Base-by-base conservation (phyloP, 2,888 invertebrate genomes). In the Augochlorella aurata region DNA sequence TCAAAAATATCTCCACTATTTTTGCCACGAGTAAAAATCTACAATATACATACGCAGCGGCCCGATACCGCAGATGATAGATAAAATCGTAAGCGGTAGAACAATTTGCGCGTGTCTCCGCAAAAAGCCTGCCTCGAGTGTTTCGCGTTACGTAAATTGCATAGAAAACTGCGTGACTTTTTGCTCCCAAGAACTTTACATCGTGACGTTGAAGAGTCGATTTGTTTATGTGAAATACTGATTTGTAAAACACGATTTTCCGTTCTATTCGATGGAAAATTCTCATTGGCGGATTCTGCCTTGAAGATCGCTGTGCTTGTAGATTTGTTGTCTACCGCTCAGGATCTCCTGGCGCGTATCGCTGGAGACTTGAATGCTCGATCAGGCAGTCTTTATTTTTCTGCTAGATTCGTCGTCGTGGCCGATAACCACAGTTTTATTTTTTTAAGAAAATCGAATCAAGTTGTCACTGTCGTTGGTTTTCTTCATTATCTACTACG, bases 141-240 rank as follows among this genome's bases (percentile, higher is more conserved):
- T 44, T 38, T n/a, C 10, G 18, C 29, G 63, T 63, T 63, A 63
- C 63, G 63, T 63, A 63, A 63, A 63, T 38, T 63, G 44, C n/a
- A n/a, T 38, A 44, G 29, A 63, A 63, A 4, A 18, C 18, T 38
- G 38, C 18, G 44, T n/a, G 10, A 18, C 12, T 38, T 44, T 63
- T 63, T 63, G 44, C 44, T 38, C 63, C 38, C 18, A 12, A 38
- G n/a, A 29, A 63, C 1, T 63, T 3, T 10, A 18, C 38, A 44
- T 18, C 38, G 2, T 3, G n/a, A 18, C 63, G 18, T 63, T 44
- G 38, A n/a, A 16, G 3, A 38, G n/a, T 18, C 4, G 10, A 44
- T 44, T 9, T 44, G 10, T 44, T 44, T 63, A 44, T 10, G 5
- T 10, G 44, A 38, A 18, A 38, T 63, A 63, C 38, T 8, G 18